Percentiles rank a stretch among this genome's conserved stretches.
Conservation (phyloP, 2,797 vertebrate species). For the Silurus aristotelis region DNA sequence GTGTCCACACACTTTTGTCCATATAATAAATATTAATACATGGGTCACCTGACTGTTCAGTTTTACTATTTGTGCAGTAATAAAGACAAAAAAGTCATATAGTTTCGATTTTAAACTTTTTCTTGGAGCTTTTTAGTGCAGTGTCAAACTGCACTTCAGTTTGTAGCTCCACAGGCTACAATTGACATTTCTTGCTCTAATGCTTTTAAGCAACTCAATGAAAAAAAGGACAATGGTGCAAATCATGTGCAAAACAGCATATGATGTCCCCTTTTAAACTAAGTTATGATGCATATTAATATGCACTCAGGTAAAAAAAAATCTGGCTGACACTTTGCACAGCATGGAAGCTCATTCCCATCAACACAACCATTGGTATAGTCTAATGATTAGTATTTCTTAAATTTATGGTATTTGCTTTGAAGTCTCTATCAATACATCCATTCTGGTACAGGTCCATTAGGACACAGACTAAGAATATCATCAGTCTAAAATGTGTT, state of each 20-base stretch:
- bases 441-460: too few relatives aligned
- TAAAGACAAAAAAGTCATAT: too few relatives aligned
- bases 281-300: not conserved
- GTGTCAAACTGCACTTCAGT: not conserved
- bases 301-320: not conserved
- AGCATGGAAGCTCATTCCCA: not conserved
- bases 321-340: not conserved
- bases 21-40: too few relatives aligned
- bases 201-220: not conserved
- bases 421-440: too few relatives aligned
- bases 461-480: too few relatives aligned
- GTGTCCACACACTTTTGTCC: too few relatives aligned
- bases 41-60: not conserved
- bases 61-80: not conserved
- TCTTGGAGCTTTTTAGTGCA: not conserved
- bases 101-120: too few relatives aligned
- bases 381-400: not conserved
- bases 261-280: not conserved
- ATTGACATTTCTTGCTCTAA: not conserved
- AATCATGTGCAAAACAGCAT: not conserved
- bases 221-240: not conserved
- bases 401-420: too few relatives aligned
- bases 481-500: too few relatives aligned
- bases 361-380: not conserved
- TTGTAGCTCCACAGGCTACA: not conserved